These are phyloP conservation scores for Platorchestia sp. DNA, from an alignment of 1,140 invertebrate species.

Conservation along the genomic window DNA sequence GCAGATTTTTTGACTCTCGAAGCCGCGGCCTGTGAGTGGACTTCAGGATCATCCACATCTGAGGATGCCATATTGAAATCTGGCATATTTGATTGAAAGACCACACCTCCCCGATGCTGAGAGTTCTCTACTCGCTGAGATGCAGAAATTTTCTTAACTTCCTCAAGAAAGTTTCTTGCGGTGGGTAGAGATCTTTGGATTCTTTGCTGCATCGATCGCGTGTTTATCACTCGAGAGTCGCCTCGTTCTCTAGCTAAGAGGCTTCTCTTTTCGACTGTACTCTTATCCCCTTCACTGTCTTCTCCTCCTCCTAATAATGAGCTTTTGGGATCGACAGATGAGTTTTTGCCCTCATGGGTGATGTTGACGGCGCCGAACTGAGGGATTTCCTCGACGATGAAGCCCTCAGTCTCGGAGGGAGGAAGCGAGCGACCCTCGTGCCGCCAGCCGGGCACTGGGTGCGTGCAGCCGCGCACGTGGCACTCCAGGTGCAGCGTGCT, in stretches of 20 bases:
- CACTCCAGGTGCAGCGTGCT: conserved; percentile 58
- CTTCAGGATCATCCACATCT: not conserved
- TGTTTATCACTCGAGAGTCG: not conserved
- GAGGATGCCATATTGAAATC: no score
- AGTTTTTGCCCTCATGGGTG: not conserved
- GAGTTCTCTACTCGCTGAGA: not conserved
- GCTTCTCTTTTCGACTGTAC: not conserved
- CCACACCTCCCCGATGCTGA: no score
- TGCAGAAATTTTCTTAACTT: not conserved
- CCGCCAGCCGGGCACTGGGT: conserved; percentile 55
- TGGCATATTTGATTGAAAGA: no score
- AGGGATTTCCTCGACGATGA: not conserved
- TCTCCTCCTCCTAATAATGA: not conserved
- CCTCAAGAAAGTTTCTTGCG: not conserved
- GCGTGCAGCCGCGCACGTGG: conserved; percentile 56
- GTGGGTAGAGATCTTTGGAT: no score
- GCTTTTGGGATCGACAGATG: not conserved
- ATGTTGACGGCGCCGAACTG: not conserved
- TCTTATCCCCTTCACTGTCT: not conserved
- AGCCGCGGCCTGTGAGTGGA: not conserved
- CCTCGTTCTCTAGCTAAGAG: not conserved
- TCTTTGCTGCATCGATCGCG: not conserved
- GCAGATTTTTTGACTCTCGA: not conserved
- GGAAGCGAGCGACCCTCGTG: conserved; percentile 36
- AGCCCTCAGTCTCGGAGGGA: not conserved